Conservation (phyloP, 2,113 vertebrate genomes). For the Callionymus lyra region DNA sequence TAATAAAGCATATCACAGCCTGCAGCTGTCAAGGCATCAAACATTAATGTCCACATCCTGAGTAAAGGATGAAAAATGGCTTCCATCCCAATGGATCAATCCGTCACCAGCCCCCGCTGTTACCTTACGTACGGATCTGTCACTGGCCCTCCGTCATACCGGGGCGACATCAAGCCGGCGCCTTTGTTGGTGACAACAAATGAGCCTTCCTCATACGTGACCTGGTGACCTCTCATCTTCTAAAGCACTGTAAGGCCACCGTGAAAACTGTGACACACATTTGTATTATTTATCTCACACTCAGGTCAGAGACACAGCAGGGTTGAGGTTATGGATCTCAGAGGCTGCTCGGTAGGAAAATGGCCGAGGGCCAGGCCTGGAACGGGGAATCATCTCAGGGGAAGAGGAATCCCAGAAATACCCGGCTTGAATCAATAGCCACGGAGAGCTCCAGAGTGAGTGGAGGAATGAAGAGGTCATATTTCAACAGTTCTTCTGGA, state of each 20-base stretch:
- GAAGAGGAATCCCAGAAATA: conserved; percentile 25
- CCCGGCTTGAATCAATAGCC: conserved; percentile 32
- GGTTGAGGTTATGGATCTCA: conserved; percentile 6
- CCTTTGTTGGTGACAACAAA: conserved; percentile 7
- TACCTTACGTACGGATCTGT: background rate
- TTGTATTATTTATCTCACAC: conserved; percentile 1
- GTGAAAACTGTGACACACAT: conserved; percentile 5
- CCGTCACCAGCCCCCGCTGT: conserved; percentile 3
- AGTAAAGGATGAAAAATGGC: conserved; percentile 30
- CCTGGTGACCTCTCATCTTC: conserved; percentile 15
- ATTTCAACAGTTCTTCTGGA: conserved; percentile 19
- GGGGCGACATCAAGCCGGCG: conserved; percentile 19
- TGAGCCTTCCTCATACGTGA: conserved; percentile 7
- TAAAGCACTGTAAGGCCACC: conserved; percentile 2
- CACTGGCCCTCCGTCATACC: conserved; percentile 9
- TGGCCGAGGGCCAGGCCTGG: conserved; percentile 29
- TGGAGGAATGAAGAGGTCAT: conserved; percentile 14
- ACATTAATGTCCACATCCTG: conserved; percentile 19
- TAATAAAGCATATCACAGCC: conserved; percentile 15
- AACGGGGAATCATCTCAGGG: conserved; percentile 16
- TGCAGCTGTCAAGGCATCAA: conserved; percentile 8
- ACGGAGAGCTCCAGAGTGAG: conserved; percentile 7
- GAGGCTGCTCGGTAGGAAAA: conserved; percentile 7
- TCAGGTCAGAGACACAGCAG: conserved; percentile 9
- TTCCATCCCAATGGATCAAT: conserved; percentile 13